phyloP scores from a whole-genome alignment of 2,113 vertebrate genomes.

The Turdus rufiventris region DNA sequence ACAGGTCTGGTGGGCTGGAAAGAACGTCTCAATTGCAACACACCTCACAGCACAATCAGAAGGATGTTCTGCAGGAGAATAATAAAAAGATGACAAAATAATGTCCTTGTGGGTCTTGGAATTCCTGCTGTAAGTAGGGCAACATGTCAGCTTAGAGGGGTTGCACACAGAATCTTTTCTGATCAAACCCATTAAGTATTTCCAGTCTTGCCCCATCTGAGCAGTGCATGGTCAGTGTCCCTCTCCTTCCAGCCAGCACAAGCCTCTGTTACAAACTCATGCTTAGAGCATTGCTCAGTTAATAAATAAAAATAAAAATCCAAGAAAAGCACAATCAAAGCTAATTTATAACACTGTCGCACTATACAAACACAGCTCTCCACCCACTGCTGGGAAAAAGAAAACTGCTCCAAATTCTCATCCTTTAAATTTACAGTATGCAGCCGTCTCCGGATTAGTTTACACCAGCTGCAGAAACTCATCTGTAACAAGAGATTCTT shows the following conservation, averaged over 20 bases:
- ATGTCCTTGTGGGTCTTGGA: neutral
- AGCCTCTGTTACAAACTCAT: neutral
- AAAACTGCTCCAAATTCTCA: neutral
- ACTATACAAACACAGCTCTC: neutral
- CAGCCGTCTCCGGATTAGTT: accelerated
- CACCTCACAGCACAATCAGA: neutral
- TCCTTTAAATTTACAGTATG: neutral
- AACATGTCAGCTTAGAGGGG: neutral
- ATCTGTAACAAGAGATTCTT: neutral
- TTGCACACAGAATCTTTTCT: neutral
- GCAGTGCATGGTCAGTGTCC: neutral
- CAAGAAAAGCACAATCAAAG: neutral
- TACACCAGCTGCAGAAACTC: neutral
- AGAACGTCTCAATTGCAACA: neutral
- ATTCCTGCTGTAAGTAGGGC: neutral
- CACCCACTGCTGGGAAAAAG: neutral
- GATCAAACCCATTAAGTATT: neutral
- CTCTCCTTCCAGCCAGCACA: neutral
- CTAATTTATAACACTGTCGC: neutral
- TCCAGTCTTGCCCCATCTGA: neutral
- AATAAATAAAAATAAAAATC: neutral
- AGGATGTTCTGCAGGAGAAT: neutral
- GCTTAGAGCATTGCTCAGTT: neutral
- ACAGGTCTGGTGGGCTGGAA: neutral
- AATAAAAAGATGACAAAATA: neutral